Evolutionary conservation across 2,888 invertebrate species (phyloP), one percentile per base, ranked within the genome.

Genomic region (Eurytoma californica): DNA sequence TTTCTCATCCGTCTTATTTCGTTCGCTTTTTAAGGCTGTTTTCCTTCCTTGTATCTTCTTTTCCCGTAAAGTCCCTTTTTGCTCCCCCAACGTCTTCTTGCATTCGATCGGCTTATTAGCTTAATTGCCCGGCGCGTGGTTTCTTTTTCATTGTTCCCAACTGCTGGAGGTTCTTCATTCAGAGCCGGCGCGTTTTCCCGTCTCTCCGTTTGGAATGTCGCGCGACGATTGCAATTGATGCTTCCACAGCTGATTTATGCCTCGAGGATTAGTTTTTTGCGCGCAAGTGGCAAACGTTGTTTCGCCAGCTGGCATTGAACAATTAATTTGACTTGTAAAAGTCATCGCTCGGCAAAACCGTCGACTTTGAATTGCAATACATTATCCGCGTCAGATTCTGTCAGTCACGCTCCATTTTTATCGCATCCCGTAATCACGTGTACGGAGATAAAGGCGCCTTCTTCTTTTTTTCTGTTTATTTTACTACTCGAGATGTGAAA

Each of bases 21-120:
- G 18, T 58, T 20, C 20, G 13, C 18, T n/a, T 63, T 16, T 39
- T 39, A n/a, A 20, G 3, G 12, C 57, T 30, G 28, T 7, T 39
- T 39, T 39, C 39, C 9, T 39, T 39, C 9, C 9, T 7, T 39
- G 9, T 7, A 9, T 39, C 9, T 9, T 39, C 4, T 16, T 16
- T 16, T 9, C 16, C 4, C 30, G 57, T 58, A 20, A 58, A n/a
- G 39, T 39, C 7, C 7, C 39, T 39, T 39, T 39, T 39, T 39
- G 39, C 9, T 9, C 4, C 39, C n/a, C 4, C 5, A n/a, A 18
- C 18, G 18, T 39, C 30, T 39, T 18, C 18, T 47, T 63, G n/a
- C 13, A 12, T 39, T 47, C 18, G 63, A 47, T 69, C 51, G 58
- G 39, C 72, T 72, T 77, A 77, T 77, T 72, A 67, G 24, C 72